These are phyloP conservation scores for Etia nguti DNA, from an alignment of 2,113 vertebrate species.

Conservation along the genomic window DNA sequence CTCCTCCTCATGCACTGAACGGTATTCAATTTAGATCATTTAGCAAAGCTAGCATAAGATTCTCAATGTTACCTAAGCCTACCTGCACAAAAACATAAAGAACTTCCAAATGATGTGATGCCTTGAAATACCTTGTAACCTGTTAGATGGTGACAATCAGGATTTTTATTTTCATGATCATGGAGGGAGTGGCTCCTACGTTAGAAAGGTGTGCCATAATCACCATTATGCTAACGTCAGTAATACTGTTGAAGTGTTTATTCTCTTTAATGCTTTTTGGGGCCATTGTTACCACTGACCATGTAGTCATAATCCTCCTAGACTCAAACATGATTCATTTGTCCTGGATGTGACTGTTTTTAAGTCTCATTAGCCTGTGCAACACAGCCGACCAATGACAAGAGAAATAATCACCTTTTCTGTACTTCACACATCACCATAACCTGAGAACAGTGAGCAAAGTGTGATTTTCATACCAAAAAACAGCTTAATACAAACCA, in stretches of 20 bases:
- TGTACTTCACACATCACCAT: not conserved
- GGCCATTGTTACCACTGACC: not conserved
- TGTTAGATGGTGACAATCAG: not conserved
- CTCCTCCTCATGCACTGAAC: not conserved
- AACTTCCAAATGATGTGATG: not conserved
- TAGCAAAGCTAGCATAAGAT: not conserved
- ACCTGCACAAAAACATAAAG: not conserved
- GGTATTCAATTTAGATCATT: not conserved
- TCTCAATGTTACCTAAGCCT: not conserved
- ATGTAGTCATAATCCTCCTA: not conserved
- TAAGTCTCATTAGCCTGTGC: not conserved
- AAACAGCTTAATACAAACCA: not conserved
- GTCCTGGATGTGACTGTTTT: not conserved
- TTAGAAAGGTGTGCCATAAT: not conserved
- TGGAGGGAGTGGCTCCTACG: not conserved
- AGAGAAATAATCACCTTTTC: not conserved
- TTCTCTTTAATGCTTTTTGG: not conserved
- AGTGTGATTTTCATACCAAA: not conserved
- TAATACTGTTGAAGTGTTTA: not conserved
- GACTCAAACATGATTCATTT: not conserved
- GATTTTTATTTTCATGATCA: not conserved
- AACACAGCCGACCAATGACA: not conserved
- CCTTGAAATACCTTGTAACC: not conserved
- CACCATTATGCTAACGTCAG: not conserved
- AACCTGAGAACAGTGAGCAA: not conserved